Base-by-base conservation (phyloP, 2,888 invertebrate species). In the Agrypnus murinus region DNA sequence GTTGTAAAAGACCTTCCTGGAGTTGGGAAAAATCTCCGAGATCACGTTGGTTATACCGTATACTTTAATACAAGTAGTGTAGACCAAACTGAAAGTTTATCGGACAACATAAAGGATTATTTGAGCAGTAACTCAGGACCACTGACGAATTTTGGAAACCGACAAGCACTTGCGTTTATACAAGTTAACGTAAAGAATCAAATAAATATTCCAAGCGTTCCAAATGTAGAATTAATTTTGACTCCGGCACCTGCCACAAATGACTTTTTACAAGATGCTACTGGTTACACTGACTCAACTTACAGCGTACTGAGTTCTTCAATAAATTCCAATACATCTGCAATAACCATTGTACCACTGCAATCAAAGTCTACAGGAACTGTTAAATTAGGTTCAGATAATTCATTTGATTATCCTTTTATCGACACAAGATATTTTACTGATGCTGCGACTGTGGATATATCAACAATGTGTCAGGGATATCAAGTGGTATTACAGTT, bases 21-120 rank as follows among this genome's bases (percentile, higher is more conserved):
- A 0, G 94, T 95, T 0, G 95, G 95, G 4, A 88, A 89, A 77
- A 94, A 94, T 83, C 87, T 94, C 0, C 92, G 93, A 81, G 94
- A 94, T 82, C 94, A 94, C 78, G 87, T 92, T 1, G 91, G 91
- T 0, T 89, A 92, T 73, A 90, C 90, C 2, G 92, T 93, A 62
- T 90, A 90, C 0, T 93, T 94, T 78, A 84, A 90, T 57, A 89
- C 92, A 1, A 92, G 93, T 78, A 58, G 57, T 38, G 19, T 60
- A 1, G 74, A 67, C 60, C 68, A 68, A 5, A 9, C 15, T 2
- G 19, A 17, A n/a, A 65, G 19, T 43, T 9, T 71, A 31, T 25
- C 31, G n/a, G 38, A 73, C 57, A 60, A 73, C 14, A 32, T 32
- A 1, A 32, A 32, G 43, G 43, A 77, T 12, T 79, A 67, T 60